A percentile compares a stretch with the other conserved stretches of the same genome.
These are phyloP conservation scores for Pocota personata DNA, from an alignment of 2,888 invertebrate species.

Conservation along the genomic window DNA sequence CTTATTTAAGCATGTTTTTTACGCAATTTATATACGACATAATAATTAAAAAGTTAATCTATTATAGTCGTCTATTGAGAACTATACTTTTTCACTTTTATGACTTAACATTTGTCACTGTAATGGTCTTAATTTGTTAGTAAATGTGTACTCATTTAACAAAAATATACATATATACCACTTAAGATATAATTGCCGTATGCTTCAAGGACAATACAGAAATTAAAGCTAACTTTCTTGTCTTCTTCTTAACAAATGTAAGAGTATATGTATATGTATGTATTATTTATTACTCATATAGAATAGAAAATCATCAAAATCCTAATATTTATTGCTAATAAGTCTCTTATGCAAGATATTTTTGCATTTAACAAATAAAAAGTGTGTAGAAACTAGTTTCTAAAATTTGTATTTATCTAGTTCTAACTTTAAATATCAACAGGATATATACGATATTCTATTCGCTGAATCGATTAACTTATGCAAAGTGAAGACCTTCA, in stretches of 20 bases:
- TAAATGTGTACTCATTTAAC: not conserved
- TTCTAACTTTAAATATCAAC: not conserved
- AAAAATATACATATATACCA: not conserved
- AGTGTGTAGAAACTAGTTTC: not conserved
- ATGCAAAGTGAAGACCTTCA: slow-evolving; percentile 5
- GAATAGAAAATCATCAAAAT: not conserved
- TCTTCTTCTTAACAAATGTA: not conserved
- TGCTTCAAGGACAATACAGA: not conserved
- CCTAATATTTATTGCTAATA: not conserved
- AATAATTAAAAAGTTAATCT: not conserved
- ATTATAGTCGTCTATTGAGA: not conserved
- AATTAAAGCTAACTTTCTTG: not conserved
- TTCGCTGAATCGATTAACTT: slow-evolving; percentile 31
- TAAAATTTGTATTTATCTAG: not conserved
- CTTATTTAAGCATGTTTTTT: not conserved
- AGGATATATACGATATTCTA: not conserved
- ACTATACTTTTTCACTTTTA: not conserved
- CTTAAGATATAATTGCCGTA: too few species aligned
- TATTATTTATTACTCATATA: not conserved
- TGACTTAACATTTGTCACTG: not conserved
- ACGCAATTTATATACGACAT: not conserved
- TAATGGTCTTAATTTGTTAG: not conserved
- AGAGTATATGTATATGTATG: not conserved
- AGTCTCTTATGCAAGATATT: not conserved
- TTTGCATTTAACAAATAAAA: not conserved